Percentiles rank a stretch among this genome's conserved stretches.
These are phyloP conservation scores for Danio rerio DNA, from an alignment of 2,113 vertebrate genomes.

Conservation along the genomic window DNA sequence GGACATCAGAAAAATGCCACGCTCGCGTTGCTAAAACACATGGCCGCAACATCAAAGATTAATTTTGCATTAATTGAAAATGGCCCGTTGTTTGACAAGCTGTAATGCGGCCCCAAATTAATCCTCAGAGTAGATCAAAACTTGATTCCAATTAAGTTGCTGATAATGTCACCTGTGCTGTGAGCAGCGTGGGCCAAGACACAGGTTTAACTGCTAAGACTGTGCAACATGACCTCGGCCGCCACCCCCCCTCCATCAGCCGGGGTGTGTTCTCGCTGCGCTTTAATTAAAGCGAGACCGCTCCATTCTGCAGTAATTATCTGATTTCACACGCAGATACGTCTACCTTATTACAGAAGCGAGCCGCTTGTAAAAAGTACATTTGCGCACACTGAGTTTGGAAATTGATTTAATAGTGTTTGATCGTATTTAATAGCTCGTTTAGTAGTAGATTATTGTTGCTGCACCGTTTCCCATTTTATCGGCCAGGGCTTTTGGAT, in stretches of 20 bases:
- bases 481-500: neutral
- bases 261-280: conserved; percentile 32
- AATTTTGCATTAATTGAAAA: conserved; percentile 62
- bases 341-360: conserved; percentile 34
- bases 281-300: conserved; percentile 48
- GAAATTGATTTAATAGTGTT: conserved; percentile 25
- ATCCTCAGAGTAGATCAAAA: conserved; percentile 68
- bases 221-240: conserved; percentile 44
- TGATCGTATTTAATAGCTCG: conserved; percentile 33
- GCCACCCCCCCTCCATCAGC: conserved; percentile 37
- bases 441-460: conserved; percentile 22
- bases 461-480: conserved; percentile 1
- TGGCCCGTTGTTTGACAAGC: conserved; percentile 71
- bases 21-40: conserved; percentile 26
- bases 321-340: conserved; percentile 54
- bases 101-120: conserved; percentile 69
- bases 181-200: conserved; percentile 41
- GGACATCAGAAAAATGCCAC: conserved; percentile 21
- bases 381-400: conserved; percentile 3
- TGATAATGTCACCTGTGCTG: conserved; percentile 58
- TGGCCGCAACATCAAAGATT: conserved; percentile 37
- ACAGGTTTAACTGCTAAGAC: conserved; percentile 46
- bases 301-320: conserved; percentile 43
- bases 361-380: conserved; percentile 35
- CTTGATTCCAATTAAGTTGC: conserved; percentile 68